phyloP scores from a whole-genome alignment of 2,888 invertebrate genomes.

The Scrobipalpa costella region DNA sequence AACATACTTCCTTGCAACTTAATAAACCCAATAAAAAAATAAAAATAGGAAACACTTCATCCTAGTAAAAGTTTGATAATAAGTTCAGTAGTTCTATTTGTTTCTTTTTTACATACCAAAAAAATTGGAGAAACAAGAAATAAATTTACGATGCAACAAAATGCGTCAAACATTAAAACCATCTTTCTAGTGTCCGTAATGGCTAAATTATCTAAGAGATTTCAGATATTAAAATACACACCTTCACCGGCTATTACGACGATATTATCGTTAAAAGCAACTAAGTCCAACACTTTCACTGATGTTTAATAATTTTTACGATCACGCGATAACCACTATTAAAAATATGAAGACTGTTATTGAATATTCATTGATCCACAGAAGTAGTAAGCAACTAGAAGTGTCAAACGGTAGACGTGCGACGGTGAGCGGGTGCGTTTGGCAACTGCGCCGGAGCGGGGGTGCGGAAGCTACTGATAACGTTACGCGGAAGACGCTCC shows the following conservation, averaged over 20 bases:
- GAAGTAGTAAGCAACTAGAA: constrained; percentile 51
- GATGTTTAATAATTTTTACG: constrained; percentile 29
- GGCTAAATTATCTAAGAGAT: constrained; percentile 18
- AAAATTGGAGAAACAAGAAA: neutral
- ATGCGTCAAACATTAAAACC: neutral
- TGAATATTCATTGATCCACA: neutral
- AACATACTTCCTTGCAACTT: too few species aligned
- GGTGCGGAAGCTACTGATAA: constrained; percentile 80
- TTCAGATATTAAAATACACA: constrained; percentile 38
- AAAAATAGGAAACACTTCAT: too few species aligned
- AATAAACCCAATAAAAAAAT: too few species aligned
- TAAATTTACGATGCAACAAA: neutral
- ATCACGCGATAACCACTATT: constrained; percentile 1
- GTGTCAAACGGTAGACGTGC: constrained; percentile 71
- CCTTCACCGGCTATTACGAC: constrained; percentile 39
- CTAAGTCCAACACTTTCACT: constrained; percentile 46
- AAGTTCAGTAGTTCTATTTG: neutral
- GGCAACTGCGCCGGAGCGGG: constrained; percentile 74
- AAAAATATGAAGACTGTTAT: neutral
- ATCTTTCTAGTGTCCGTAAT: constrained; percentile 1
- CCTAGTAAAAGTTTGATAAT: neutral
- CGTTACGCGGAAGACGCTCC: constrained; percentile 77
- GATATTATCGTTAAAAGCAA: constrained; percentile 39
- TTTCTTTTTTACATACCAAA: neutral
- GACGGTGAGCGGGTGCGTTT: constrained; percentile 76